Evolutionary conservation across 2,797 vertebrate genomes (phyloP), one percentile per base, ranked within the genome.

Genomic region (Gambelia wislizenii): DNA sequence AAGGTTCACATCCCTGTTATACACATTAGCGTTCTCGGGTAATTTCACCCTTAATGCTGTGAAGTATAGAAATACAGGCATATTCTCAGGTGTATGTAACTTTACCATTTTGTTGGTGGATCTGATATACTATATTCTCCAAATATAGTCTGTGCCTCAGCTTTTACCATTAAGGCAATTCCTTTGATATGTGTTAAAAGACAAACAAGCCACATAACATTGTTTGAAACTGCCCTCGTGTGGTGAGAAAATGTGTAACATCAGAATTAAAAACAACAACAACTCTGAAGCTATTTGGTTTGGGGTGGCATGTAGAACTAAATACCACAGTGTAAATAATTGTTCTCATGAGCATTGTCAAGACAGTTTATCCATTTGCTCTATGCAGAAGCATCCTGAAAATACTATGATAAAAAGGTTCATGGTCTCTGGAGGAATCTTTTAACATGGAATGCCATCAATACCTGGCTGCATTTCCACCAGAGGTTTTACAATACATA

Each of bases 171-270:
- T 52, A 70, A 70, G 22, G n/a, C 25, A 27, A 77, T 33, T n/a
- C 18, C 30, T 18, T n/a, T 85, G 70, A 56, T 30, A 20, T 75
- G 14, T 80, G n/a, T 56, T 33, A 33, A 67, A 67, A 67, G 27
- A 67, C 6, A 27, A 67, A 13, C 1, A 33, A 67, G 64, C 52
- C 12, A 0, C 8, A 72, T 79, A 89, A 89, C 4, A n/a, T 52
- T 74, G 56, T 85, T 89, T 80, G 42, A 89, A 81, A 56, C 54
- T 75, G 83, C 83, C 88, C 77, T 89, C 84, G 25, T 75, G 84
- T 89, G 83, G 88, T 81, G 27, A 85, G 18, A 61, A 42, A 39
- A 52, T 75, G 39, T 67, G 86, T 52, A 70, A 61, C 77, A 67
- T 12, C 12, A 67, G 18, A 16, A 18, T 7, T 30, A 44, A 56